phyloP scores from a whole-genome alignment of 2,113 vertebrate genomes.

The Nyctereutes procyonoides region DNA sequence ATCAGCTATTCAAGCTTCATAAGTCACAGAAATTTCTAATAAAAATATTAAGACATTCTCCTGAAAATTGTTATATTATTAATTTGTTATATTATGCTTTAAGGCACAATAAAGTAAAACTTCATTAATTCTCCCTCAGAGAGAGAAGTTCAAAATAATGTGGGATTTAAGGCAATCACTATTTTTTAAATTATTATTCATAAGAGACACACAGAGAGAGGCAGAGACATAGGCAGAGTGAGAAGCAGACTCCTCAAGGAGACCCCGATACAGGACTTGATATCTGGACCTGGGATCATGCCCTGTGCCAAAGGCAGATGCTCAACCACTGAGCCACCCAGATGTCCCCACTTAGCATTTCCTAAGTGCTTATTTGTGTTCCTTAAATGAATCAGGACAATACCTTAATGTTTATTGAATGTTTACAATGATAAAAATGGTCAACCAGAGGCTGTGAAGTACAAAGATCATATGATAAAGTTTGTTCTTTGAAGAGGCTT shows the following conservation, averaged over 20 bases:
- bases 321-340: too few species aligned
- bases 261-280: too few species aligned
- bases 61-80: slow-evolving; percentile 10
- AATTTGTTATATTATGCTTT: slow-evolving; percentile 38
- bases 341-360: background rate
- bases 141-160: background rate
- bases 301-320: too few species aligned
- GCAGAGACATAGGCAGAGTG: too few species aligned
- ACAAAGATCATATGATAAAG: background rate
- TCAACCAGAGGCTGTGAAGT: background rate
- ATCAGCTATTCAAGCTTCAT: background rate
- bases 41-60: background rate
- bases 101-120: slow-evolving; percentile 7
- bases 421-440: background rate
- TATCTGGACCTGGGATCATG: too few species aligned
- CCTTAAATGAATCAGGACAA: slow-evolving; percentile 4
- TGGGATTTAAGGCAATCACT: background rate
- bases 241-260: too few species aligned
- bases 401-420: background rate
- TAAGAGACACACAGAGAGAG: too few species aligned
- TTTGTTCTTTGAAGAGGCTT: background rate
- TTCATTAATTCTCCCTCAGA: slow-evolving; percentile 5
- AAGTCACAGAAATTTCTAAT: background rate
- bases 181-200: too few species aligned
- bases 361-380: background rate